Conservation (phyloP, 2,113 vertebrate species). For the Salvelinus fontinalis region DNA sequence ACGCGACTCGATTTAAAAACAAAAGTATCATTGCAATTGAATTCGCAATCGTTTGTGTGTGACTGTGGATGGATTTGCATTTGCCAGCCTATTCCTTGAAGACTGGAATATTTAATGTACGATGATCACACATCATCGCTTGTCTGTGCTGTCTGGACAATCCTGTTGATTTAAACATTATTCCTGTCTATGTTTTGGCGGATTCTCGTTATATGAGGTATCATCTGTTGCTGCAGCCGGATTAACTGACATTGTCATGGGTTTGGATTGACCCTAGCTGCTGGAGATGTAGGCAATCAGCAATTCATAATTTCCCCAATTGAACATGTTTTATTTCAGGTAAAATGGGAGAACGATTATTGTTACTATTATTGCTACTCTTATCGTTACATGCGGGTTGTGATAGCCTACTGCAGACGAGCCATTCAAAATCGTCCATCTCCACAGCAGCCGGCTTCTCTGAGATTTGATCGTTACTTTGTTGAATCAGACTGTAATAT, state of each 20-base stretch:
- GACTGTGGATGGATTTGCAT: conserved; percentile 68
- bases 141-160: conserved; percentile 55
- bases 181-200: conserved; percentile 52
- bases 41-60: conserved; percentile 57
- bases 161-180: conserved; percentile 46
- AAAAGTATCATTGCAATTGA: conserved; percentile 63
- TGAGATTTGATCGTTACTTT: conserved; percentile 41
- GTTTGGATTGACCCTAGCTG: conserved; percentile 37
- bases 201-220: conserved; percentile 67
- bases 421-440: conserved; percentile 56
- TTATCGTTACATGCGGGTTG: conserved; percentile 69
- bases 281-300: conserved; percentile 41
- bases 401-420: conserved; percentile 51
- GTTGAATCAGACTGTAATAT: conserved; percentile 62
- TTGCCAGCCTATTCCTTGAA: conserved; percentile 62
- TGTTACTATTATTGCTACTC: conserved; percentile 73
- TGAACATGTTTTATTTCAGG: conserved; percentile 30
- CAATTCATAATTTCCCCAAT: conserved; percentile 8
- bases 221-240: conserved; percentile 81
- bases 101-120: conserved; percentile 70
- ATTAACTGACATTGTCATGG: conserved; percentile 53
- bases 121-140: conserved; percentile 69
- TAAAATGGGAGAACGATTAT: conserved; percentile 73
- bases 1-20: conserved; percentile 33
- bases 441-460: conserved; percentile 43